Evolutionary conservation across 2,888 invertebrate genomes (phyloP).

Genomic region (Trachelus stipa): DNA sequence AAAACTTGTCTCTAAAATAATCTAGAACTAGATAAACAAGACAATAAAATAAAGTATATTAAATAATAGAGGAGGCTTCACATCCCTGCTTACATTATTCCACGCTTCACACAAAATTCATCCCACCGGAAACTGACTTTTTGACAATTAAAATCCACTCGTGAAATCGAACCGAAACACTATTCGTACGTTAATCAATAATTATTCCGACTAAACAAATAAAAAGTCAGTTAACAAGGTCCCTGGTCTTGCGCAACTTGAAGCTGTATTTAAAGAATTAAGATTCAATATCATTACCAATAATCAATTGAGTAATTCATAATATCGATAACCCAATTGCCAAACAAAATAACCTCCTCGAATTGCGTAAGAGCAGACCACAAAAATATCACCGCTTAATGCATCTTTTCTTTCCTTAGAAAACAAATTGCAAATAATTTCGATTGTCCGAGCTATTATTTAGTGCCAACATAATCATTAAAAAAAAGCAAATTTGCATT

Average conservation of each 20-base stretch:
- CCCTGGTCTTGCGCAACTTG: neutral
- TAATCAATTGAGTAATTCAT: too few species aligned
- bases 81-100: neutral
- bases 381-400: neutral
- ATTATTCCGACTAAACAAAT: neutral
- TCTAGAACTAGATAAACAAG: conserved; percentile 3
- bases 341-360: neutral
- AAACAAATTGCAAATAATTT: neutral
- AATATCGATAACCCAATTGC: neutral
- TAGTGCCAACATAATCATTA: neutral
- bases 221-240: conserved; percentile 2
- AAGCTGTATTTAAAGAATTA: too few species aligned
- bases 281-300: too few species aligned
- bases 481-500: neutral
- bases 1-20: neutral
- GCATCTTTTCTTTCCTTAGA: neutral
- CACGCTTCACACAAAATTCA: conserved; percentile 5
- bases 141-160: neutral
- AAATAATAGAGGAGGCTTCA: conserved; percentile 4
- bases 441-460: neutral
- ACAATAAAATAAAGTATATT: neutral
- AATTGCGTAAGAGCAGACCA: neutral
- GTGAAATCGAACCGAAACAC: neutral
- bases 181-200: neutral
- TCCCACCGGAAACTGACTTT: neutral